A percentile compares a stretch with the other conserved stretches of the same genome.
Evolutionary conservation across 1,140 invertebrate species (phyloP).

Genomic region (Triops longicaudatus): DNA sequence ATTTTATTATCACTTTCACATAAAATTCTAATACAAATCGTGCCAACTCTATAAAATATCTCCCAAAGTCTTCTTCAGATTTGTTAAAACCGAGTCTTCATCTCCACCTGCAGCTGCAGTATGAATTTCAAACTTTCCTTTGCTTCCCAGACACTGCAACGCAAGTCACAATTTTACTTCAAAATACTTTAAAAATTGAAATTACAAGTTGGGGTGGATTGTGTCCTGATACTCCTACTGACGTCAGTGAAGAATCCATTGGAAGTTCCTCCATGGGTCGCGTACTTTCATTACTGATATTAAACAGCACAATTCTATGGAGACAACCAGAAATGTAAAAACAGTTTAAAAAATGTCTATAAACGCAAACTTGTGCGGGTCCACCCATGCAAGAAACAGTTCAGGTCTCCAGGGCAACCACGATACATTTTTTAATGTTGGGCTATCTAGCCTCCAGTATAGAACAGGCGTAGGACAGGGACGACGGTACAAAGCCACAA

Average conservation of each 20-base stretch:
- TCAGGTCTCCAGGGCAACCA: neutral
- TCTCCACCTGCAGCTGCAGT: neutral
- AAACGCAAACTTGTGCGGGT: neutral
- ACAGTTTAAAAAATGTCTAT: neutral
- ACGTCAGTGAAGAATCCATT: neutral
- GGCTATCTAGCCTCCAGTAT: neutral
- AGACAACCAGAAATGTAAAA: neutral
- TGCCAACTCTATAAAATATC: neutral
- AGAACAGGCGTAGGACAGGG: neutral
- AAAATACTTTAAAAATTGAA: neutral
- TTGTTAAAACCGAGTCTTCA: neutral
- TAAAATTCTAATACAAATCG: too few relatives aligned
- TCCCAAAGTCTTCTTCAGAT: neutral
- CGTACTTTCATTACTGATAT: neutral
- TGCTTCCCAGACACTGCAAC: neutral
- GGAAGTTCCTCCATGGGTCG: neutral
- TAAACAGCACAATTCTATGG: neutral
- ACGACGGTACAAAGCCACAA: neutral
- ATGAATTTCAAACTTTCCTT: neutral
- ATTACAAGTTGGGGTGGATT: neutral
- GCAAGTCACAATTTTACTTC: neutral
- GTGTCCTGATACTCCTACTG: neutral
- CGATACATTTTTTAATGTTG: neutral
- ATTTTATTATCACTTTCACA: too few relatives aligned
- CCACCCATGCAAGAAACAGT: neutral